These are phyloP conservation scores for Pygoscelis adeliae DNA, from an alignment of 2,113 vertebrate species.

Conservation along the genomic window DNA sequence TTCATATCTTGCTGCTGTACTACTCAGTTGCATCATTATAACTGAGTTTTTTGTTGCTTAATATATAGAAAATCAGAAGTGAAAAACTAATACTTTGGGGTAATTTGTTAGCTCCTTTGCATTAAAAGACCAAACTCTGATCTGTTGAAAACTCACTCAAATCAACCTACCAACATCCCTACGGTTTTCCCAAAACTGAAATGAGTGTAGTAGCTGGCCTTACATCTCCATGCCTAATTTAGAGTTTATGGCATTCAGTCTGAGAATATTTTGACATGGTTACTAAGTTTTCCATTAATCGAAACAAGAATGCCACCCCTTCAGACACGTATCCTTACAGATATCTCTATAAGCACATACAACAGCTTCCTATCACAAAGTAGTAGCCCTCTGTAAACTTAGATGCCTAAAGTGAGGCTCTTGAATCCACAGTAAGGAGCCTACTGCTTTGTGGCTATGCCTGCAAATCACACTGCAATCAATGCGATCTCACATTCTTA, in stretches of 20 bases:
- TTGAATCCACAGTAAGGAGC: not conserved
- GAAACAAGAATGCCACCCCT: not conserved
- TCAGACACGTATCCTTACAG: not conserved
- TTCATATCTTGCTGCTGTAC: not conserved
- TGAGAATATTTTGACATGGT: not conserved
- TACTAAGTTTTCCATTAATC: not conserved
- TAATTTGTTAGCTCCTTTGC: not conserved
- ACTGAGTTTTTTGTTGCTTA: not conserved
- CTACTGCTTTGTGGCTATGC: not conserved
- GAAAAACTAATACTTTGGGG: not conserved
- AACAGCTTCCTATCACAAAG: not conserved
- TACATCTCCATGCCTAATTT: not conserved
- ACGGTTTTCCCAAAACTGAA: not conserved
- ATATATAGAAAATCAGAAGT: not conserved
- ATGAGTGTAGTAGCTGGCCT: not conserved
- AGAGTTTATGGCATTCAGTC: not conserved
- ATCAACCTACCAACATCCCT: not conserved
- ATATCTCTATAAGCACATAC: not conserved
- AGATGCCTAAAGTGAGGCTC: not conserved
- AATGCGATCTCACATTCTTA: not conserved
- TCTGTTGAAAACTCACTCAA: not conserved
- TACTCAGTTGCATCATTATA: not conserved
- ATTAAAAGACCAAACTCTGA: not conserved
- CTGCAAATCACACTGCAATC: not conserved
- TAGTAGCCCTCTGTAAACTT: not conserved